These are phyloP conservation scores for Drosophila neonasuta DNA, from an alignment of 2,888 invertebrate species.

Conservation along the genomic window DNA sequence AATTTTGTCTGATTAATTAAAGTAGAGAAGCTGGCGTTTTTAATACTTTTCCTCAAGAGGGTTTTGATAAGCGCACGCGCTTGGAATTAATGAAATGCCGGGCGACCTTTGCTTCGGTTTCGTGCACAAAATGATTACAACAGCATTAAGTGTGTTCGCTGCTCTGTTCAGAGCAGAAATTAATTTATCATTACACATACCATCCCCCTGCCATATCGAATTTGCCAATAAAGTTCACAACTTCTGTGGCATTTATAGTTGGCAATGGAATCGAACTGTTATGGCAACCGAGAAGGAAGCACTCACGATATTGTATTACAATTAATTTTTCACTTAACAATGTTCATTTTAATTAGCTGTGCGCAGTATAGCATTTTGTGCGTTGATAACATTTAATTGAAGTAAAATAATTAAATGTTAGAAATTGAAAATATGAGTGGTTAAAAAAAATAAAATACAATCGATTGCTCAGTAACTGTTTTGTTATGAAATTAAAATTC, in stretches of 20 bases:
- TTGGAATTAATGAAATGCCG: constrained; percentile 65
- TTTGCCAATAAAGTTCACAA: constrained; percentile 16
- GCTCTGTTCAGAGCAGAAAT: constrained; percentile 37
- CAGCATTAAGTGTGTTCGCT: constrained; percentile 18
- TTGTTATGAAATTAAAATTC: too few species aligned
- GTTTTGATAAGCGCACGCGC: constrained; percentile 62
- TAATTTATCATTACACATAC: constrained; percentile 60
- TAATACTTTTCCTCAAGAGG: constrained; percentile 47
- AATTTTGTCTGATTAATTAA: constrained; percentile 63
- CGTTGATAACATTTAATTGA: neutral
- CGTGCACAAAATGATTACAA: constrained; percentile 3
- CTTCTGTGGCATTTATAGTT: constrained; percentile 21
- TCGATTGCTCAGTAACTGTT: too few species aligned
- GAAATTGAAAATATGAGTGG: too few species aligned
- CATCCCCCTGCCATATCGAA: constrained; percentile 15
- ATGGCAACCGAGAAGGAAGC: neutral
- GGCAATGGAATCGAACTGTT: constrained; percentile 5
- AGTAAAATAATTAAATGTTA: neutral
- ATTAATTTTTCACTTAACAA: neutral
- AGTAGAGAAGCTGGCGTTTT: constrained; percentile 52
- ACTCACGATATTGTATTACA: neutral
- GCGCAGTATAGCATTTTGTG: neutral
- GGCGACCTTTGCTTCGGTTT: constrained; percentile 28
- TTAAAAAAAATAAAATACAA: too few species aligned
- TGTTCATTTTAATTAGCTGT: neutral